These are phyloP conservation scores for Helicoverpa assulta DNA, from an alignment of 2,888 invertebrate genomes.

Conservation along the genomic window DNA sequence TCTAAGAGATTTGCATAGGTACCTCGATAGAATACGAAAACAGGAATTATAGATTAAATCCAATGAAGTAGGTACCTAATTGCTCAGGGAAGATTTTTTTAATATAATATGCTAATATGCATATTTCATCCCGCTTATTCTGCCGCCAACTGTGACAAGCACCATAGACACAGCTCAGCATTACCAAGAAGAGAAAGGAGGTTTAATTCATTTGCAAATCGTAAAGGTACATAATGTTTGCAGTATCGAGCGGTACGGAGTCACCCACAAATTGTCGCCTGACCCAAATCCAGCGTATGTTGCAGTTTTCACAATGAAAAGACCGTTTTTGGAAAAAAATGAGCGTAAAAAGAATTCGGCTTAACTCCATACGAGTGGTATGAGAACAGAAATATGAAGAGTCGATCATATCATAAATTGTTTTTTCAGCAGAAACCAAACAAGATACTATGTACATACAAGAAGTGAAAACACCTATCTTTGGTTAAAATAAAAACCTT, in stretches of 20 bases:
- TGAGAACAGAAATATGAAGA: constrained; percentile 65
- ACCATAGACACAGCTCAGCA: too few relatives aligned
- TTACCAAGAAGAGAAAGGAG: background rate
- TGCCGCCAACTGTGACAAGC: too few relatives aligned
- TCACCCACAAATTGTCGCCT: constrained; percentile 79
- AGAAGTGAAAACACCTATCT: background rate
- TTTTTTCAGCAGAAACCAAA: too few relatives aligned
- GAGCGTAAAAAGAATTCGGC: constrained; percentile 80
- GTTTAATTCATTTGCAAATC: constrained; percentile 16
- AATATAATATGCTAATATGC: too few relatives aligned
- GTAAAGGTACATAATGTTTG: constrained; percentile 4
- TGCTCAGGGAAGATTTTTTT: too few relatives aligned
- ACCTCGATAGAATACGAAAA: too few relatives aligned
- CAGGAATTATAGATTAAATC: too few relatives aligned
- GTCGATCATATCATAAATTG: constrained; percentile 30
- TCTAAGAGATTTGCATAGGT: background rate
- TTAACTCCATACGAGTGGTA: constrained; percentile 75
- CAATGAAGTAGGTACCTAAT: too few relatives aligned
- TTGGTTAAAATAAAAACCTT: too few relatives aligned
- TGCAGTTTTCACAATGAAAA: constrained; percentile 72
- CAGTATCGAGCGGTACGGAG: constrained; percentile 26
- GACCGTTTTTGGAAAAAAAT: constrained; percentile 70
- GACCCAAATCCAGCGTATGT: constrained; percentile 88
- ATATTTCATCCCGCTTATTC: too few relatives aligned
- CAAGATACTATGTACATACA: background rate